These are phyloP conservation scores for Thunnus maccoyii DNA, from an alignment of 2,113 vertebrate genomes.

Conservation along the genomic window DNA sequence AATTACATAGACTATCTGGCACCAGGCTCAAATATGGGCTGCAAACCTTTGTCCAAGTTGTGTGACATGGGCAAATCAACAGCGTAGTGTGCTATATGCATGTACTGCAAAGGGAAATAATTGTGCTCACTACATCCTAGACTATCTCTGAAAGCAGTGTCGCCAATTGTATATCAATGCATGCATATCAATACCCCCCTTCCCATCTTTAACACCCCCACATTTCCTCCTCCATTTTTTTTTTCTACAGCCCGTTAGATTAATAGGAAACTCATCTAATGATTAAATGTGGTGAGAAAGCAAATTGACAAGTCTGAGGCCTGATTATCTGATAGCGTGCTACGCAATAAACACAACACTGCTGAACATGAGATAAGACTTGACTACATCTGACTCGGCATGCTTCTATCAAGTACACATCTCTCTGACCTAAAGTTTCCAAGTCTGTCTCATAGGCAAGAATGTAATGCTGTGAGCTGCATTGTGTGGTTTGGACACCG, in stretches of 20 bases:
- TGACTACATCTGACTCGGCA: not conserved
- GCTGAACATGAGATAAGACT: constrained; percentile 16
- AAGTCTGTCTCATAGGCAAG: not conserved
- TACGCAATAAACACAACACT: constrained; percentile 18
- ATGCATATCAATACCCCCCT: no score
- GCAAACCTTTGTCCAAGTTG: not conserved
- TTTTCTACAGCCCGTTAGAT: constrained; percentile 1
- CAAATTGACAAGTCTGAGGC: not conserved
- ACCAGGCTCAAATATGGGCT: not conserved
- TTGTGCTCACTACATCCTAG: no score
- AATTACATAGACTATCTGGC: not conserved
- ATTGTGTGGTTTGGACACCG: not conserved
- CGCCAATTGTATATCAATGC: not conserved
- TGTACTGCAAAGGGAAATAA: not conserved
- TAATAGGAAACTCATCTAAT: constrained; percentile 17
- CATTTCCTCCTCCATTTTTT: not conserved
- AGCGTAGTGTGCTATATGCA: not conserved
- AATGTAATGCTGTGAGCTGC: not conserved
- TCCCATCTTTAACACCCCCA: not conserved
- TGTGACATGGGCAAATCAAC: not conserved
- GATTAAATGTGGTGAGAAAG: constrained; percentile 25
- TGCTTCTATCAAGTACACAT: not conserved
- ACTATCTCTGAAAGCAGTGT: no score
- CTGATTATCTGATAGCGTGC: constrained; percentile 10
- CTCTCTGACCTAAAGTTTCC: constrained; percentile 7